Base-by-base conservation (phyloP, 2,888 invertebrate species). In the Griposia aprilina region DNA sequence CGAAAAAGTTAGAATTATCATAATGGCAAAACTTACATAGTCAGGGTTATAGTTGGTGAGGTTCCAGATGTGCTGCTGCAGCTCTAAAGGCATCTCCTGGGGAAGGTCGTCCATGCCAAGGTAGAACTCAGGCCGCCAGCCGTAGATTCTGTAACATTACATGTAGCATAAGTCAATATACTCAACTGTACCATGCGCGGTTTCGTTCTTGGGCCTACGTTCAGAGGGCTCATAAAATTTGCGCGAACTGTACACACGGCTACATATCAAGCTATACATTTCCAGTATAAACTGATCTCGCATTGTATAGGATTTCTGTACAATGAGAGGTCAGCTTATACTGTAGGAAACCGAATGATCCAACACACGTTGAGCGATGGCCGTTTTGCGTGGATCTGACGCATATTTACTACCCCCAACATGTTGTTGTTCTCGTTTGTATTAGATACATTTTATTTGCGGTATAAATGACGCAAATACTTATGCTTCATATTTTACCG, bases 61-160 rank as follows among this genome's bases (percentile, higher is more conserved):
- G 30, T 96, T 94, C 13, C 90, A 92, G 88, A 99, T 98, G 84
- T 98, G 97, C 0, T 96, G 91, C 91, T 97, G 98, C 62, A 99
- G 96, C 17, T 97, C 97, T 0, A 90, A 72, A 0, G 99, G 99
- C 98, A 99, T 98, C 23, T 97, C 97, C 0, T 92, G 90, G 0
- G 99, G 99, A 67, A 99, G 95, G 70, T 97, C 93, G 0, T 95
- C 91, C 60, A 97, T 97, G 89, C 98, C 98, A 89, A 98, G 98
- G 94, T 98, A 99, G 91, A 97, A 98, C 76, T 98, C 98, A 0
- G 99, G 99, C 78, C 97, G 96, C 99, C 99, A 99, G 52, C 98
- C 98, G 92, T 98, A 99, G 91, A 99, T 99, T 97, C 98, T 96
- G 91, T 0, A 88, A 88, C 15, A 69, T 36, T n/a, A 36, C 11